Conservation (phyloP, 2,113 vertebrate species). For the Tragulus kanchil region DNA sequence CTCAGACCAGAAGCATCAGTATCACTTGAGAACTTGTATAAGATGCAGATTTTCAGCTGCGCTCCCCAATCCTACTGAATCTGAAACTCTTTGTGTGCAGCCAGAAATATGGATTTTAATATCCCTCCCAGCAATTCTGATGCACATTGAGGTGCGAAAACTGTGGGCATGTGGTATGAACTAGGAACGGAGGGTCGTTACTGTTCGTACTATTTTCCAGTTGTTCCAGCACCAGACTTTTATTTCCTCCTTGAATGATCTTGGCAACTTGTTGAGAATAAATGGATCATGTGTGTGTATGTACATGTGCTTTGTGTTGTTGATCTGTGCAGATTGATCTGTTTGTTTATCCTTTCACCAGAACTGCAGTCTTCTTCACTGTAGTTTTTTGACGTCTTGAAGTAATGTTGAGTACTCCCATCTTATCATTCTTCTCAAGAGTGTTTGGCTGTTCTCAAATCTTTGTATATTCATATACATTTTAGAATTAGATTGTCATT, state of each 20-base stretch:
- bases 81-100: not conserved
- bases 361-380: not conserved
- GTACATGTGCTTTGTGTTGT: not conserved
- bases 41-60: not conserved
- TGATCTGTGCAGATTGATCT: not conserved
- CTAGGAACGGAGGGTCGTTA: accelerated
- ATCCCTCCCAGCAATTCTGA: not conserved
- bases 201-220: not conserved
- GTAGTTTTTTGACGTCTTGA: not conserved
- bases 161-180: accelerated
- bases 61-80: not conserved
- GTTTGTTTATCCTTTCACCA: not conserved
- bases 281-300: accelerated
- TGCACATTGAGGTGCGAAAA: accelerated
- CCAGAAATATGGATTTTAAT: not conserved
- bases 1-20: not conserved
- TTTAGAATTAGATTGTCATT: not conserved
- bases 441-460: not conserved
- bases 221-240: not conserved
- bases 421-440: not conserved
- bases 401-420: accelerated
- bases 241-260: not conserved
- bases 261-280: not conserved
- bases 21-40: not conserved
- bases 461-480: not conserved